Conservation (phyloP, 2,888 invertebrate species). For the Heliconius sara region DNA sequence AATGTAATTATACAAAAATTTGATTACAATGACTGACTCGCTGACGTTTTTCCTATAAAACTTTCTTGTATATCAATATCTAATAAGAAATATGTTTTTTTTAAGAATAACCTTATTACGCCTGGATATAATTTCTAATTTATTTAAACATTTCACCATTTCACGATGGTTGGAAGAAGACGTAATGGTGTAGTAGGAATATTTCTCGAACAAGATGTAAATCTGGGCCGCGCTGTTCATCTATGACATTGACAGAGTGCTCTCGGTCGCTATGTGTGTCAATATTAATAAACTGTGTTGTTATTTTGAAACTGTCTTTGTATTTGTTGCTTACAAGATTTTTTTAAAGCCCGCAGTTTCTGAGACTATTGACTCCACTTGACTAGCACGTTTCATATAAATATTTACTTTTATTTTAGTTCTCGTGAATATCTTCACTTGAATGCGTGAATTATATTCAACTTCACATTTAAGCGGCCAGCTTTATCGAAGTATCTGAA, state of each 20-base stretch:
- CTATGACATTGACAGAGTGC: conserved; percentile 47
- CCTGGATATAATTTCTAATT: not conserved
- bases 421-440: conserved; percentile 1
- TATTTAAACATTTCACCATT: conserved; percentile 17
- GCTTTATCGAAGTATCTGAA: conserved; percentile 32
- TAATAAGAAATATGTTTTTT: too few species aligned
- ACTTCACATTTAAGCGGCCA: conserved; percentile 16
- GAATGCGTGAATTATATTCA: conserved; percentile 12
- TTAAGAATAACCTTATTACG: not conserved
- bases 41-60: too few species aligned
- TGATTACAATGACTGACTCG: not conserved
- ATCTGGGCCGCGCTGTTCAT: conserved; percentile 44
- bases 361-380: conserved; percentile 12
- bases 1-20: not conserved
- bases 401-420: not conserved
- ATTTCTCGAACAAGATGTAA: conserved; percentile 48
- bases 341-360: conserved; percentile 25
- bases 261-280: conserved; percentile 46
- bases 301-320: conserved; percentile 42
- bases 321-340: conserved; percentile 38
- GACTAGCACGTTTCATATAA: not conserved
- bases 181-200: conserved; percentile 45
- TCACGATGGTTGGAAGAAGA: conserved; percentile 35
- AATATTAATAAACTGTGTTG: conserved; percentile 47
- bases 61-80: too few species aligned